These are phyloP conservation scores for Avahi laniger DNA, from an alignment of 2,797 vertebrate species.

Conservation along the genomic window DNA sequence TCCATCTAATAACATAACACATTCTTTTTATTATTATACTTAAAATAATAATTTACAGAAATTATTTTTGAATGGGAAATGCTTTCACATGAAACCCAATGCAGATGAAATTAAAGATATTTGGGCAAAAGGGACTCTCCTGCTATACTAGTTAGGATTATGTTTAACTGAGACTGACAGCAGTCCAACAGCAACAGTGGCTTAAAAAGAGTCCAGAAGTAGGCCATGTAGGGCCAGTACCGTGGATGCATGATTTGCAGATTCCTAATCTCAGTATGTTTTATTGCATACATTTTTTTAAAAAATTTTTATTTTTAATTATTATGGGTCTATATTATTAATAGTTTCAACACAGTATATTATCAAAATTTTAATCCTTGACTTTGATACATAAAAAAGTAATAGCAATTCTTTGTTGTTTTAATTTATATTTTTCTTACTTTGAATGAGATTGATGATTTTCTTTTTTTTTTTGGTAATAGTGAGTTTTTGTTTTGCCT, in stretches of 20 bases:
- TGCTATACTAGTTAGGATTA: not conserved
- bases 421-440: not conserved
- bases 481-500: not conserved
- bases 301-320: too few relatives aligned
- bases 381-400: not conserved
- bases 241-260: not conserved
- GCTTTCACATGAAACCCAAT: not conserved
- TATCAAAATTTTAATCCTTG: not conserved
- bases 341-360: not conserved
- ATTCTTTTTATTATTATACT: not conserved
- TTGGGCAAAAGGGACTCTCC: not conserved
- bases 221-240: not conserved
- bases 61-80: not conserved
- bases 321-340: too few relatives aligned
- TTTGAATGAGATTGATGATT: not conserved
- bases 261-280: not conserved
- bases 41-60: not conserved
- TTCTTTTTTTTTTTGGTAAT: not conserved
- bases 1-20: not conserved
- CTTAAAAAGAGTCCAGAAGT: not conserved
- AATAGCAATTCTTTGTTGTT: not conserved
- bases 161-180: not conserved
- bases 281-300: not conserved
- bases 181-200: not conserved
- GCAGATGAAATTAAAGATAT: not conserved